Percentiles rank a stretch among this genome's conserved stretches.
phyloP scores from a whole-genome alignment of 2,888 invertebrate genomes.

The Drosophila flavopinicola region DNA sequence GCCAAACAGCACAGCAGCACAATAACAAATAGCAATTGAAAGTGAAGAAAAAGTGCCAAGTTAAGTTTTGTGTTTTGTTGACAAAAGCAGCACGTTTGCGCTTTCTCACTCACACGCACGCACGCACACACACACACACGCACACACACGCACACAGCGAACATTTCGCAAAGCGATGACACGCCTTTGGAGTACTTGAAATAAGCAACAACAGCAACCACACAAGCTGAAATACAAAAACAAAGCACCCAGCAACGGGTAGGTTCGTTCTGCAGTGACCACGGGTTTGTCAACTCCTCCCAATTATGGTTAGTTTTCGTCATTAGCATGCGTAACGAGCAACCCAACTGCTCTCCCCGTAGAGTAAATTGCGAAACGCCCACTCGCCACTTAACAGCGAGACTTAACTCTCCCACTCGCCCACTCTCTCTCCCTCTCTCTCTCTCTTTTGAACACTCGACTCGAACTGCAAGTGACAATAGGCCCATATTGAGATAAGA shows the following conservation, averaged over 20 bases:
- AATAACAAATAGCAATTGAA: slow-evolving; percentile 37
- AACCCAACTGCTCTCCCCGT: slow-evolving; percentile 6
- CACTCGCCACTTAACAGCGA: slow-evolving; percentile 23
- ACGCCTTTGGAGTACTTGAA: slow-evolving; percentile 59
- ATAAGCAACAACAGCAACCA: slow-evolving; percentile 16
- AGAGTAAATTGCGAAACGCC: slow-evolving; percentile 46
- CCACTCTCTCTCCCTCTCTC: not conserved
- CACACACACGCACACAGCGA: slow-evolving; percentile 13
- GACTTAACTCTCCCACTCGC: slow-evolving; percentile 1
- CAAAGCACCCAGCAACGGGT: slow-evolving; percentile 44
- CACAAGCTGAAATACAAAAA: slow-evolving; percentile 21
- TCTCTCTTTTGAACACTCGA: slow-evolving; percentile 7
- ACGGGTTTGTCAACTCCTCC: slow-evolving; percentile 43
- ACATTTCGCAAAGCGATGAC: slow-evolving; percentile 53
- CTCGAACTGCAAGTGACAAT: slow-evolving; percentile 22
- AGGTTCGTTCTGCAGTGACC: slow-evolving; percentile 52
- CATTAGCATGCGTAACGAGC: slow-evolving; percentile 65
- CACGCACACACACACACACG: slow-evolving; percentile 11
- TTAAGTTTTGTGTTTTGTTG: slow-evolving; percentile 55
- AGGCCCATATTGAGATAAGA: slow-evolving; percentile 57
- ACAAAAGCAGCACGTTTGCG: slow-evolving; percentile 77
- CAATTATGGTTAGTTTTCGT: slow-evolving; percentile 63
- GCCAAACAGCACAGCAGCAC: slow-evolving; percentile 28
- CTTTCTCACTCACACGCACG: slow-evolving; percentile 55
- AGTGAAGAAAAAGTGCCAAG: slow-evolving; percentile 56